Conservation (phyloP, 2,113 vertebrate species). For the Orycteropus afer region DNA sequence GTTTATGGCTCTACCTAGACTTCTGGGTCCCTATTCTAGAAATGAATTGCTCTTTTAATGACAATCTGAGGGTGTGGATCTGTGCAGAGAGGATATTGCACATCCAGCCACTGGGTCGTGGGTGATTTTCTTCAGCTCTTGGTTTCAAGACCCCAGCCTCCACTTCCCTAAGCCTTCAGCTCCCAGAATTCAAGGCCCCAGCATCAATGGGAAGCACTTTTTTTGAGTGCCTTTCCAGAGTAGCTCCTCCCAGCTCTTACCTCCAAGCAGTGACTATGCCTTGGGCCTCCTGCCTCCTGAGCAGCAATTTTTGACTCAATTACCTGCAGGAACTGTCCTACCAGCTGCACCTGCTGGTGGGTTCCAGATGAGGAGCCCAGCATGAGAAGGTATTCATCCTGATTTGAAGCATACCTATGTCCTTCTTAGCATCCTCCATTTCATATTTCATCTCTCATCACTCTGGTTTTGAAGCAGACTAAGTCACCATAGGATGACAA, state of each 20-base stretch:
- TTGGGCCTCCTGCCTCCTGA: background rate
- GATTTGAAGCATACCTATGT: background rate
- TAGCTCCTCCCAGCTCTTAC: background rate
- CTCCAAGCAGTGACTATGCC: fast-evolving
- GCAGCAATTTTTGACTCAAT: background rate
- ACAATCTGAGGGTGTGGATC: background rate
- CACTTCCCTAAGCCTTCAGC: background rate
- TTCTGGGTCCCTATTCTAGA: background rate
- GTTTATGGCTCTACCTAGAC: background rate
- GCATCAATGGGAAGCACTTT: fast-evolving
- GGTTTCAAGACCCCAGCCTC: background rate
- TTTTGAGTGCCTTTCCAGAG: background rate
- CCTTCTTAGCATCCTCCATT: background rate
- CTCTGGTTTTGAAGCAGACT: background rate
- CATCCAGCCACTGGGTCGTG: background rate
- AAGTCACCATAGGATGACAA: background rate
- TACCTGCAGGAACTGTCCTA: fast-evolving
- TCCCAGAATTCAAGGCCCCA: background rate
- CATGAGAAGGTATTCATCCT: fast-evolving
- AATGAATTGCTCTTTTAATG: background rate
- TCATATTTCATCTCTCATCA: background rate
- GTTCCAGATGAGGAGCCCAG: background rate
- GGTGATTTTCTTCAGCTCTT: background rate
- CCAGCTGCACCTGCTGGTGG: background rate
- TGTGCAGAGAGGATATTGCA: background rate